Percentiles rank a stretch among this genome's conserved stretches.
phyloP scores from a whole-genome alignment of 2,113 vertebrate genomes.

The cattle (Bos taurus) region DNA sequence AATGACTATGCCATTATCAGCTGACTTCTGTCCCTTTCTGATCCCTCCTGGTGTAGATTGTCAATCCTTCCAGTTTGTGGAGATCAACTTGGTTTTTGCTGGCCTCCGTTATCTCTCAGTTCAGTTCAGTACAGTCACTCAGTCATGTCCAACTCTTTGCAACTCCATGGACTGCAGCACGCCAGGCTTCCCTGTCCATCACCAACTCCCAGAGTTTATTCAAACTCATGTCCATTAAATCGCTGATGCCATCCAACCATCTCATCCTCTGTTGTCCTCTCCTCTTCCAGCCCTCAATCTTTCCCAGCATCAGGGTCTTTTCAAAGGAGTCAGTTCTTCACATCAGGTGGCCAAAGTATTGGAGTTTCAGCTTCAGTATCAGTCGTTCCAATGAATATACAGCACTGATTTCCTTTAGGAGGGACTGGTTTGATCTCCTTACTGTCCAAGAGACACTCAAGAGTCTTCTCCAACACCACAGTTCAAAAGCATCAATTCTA shows the following conservation, averaged over 20 bases:
- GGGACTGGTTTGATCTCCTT: background rate
- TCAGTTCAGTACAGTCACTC: background rate
- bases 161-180: background rate
- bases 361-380: background rate
- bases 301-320: background rate
- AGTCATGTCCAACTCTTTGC: fast-evolving
- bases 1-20: background rate
- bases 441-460: background rate
- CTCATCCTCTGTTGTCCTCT: background rate
- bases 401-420: background rate
- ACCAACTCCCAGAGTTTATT: fast-evolving
- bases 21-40: background rate
- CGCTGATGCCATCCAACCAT: background rate
- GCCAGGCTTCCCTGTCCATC: background rate
- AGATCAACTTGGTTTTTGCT: background rate
- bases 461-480: background rate
- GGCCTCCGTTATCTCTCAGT: background rate
- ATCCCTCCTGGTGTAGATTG: background rate
- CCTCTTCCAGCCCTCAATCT: background rate
- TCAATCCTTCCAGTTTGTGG: background rate
- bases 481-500: background rate
- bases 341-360: background rate
- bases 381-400: background rate
- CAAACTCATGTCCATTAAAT: background rate
- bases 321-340: background rate